A percentile compares a stretch with the other conserved stretches of the same genome.
These are phyloP conservation scores for Heliconius sara DNA, from an alignment of 2,888 invertebrate species.

Conservation along the genomic window DNA sequence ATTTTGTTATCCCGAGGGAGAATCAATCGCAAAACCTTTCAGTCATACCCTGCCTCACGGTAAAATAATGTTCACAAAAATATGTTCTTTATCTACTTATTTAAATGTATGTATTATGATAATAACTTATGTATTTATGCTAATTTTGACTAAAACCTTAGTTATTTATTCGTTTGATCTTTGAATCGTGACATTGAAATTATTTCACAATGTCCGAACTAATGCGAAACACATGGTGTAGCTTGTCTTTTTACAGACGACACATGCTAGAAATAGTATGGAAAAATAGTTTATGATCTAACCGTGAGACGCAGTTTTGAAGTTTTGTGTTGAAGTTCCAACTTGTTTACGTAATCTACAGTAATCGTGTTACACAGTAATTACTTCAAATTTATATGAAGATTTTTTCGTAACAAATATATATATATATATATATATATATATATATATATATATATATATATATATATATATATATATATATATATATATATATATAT, in stretches of 20 bases:
- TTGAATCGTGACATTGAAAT: slow-evolving; percentile 21
- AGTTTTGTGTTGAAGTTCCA: background rate
- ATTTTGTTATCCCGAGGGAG: too few relatives aligned
- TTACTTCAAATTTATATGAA: background rate
- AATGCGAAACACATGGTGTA: slow-evolving; percentile 17
- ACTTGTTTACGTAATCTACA: background rate
- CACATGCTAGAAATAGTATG: slow-evolving; percentile 1
- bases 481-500: too few relatives aligned
- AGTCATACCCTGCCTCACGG: too few relatives aligned
- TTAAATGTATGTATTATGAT: background rate
- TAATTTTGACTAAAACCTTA: background rate
- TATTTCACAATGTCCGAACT: slow-evolving; percentile 7
- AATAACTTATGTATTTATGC: background rate
- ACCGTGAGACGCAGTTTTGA: background rate
- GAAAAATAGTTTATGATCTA: slow-evolving; percentile 18
- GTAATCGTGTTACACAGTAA: background rate
- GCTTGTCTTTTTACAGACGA: slow-evolving; percentile 15
- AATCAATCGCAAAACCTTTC: too few relatives aligned
- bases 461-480: too few relatives aligned
- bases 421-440: too few relatives aligned
- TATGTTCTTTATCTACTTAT: background rate
- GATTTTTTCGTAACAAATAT: too few relatives aligned
- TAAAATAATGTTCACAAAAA: background rate
- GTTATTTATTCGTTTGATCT: background rate
- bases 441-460: too few relatives aligned